Base-by-base conservation (phyloP, 2,797 vertebrate species). In the Trachurus trachurus region DNA sequence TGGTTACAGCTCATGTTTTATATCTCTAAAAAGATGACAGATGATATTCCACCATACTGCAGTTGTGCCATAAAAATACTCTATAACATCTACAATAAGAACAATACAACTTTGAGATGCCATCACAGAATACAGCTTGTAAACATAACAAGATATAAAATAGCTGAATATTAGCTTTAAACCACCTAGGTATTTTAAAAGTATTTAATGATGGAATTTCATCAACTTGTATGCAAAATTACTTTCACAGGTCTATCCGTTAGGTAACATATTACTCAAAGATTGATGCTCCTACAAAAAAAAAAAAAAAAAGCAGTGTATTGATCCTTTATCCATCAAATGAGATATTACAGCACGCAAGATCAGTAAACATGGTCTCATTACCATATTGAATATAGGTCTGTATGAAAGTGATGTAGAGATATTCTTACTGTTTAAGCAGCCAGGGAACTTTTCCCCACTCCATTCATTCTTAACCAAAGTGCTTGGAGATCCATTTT, bases 391-490 rank as follows among this genome's bases (percentile, higher is more conserved):
- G 53, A 17, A 3, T 50, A n/a, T 50, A n/a, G 19, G 47, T 65
- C 16, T 67, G 53, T 49, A 42, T 4, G 57, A 19, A 60, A 60
- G 47, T 21, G 19, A 65, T 74, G 7, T 21, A 65, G 17, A 62
- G n/a, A 75, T 16, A 45, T 67, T 57, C 64, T 81, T 34, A 53
- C 34, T 80, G 19, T 64, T 79, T 39, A 64, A 52, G 44, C 42
- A 45, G 26, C 39, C 39, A 10, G 49, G 73, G 39, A 56, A 63
- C 52, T 39, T 70, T 31, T 40, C 70, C 69, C 66, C 19, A 50
- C 22, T 63, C 60, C 34, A 54, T 62, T 87, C 74, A 80, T 81
- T 79, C 65, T 59, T 60, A 59, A 81, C 57, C 67, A 44, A 68
- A 82, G 64, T 42, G 44, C 29, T 31, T 11, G n/a, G 49, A 75